A percentile compares a stretch with the other conserved stretches of the same genome.
These are phyloP conservation scores for Xanthorhoe designata DNA, from an alignment of 2,888 invertebrate genomes.

Conservation along the genomic window DNA sequence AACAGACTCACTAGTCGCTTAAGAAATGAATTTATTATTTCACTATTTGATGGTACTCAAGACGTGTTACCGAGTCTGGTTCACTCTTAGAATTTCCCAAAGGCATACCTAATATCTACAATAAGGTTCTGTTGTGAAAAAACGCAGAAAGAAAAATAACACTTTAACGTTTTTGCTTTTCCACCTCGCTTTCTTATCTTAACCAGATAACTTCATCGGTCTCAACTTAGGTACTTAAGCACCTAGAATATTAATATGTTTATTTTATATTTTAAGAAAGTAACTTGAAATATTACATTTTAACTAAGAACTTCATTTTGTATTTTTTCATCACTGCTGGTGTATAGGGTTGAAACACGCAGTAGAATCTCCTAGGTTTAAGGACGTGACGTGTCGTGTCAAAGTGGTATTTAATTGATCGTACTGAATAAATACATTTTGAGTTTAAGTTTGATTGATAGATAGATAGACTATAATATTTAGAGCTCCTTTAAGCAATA, in stretches of 20 bases:
- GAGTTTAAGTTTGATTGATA: too few species aligned
- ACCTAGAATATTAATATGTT: not conserved
- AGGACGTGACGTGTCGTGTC: too few species aligned
- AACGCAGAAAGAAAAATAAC: conserved; percentile 33
- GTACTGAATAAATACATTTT: too few species aligned
- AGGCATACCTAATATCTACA: conserved; percentile 29
- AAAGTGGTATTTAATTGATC: too few species aligned
- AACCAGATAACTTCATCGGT: conserved; percentile 10
- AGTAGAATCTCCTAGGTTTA: too few species aligned
- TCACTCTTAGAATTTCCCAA: conserved; percentile 40
- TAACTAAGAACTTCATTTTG: too few species aligned
- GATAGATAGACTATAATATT: too few species aligned
- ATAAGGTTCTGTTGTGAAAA: conserved; percentile 34
- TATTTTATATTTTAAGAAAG: too few species aligned
- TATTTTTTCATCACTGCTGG: too few species aligned
- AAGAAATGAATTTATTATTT: conserved; percentile 11
- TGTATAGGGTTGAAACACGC: too few species aligned
- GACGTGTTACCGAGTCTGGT: conserved; percentile 34
- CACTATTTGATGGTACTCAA: conserved; percentile 25
- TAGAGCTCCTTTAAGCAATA: too few species aligned
- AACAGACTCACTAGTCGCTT: not conserved
- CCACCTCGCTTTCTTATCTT: conserved; percentile 2
- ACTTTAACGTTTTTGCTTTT: conserved; percentile 15
- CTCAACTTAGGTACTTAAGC: not conserved
- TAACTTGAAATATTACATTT: not conserved